Percentiles rank a stretch among this genome's conserved stretches.
Conservation (phyloP, 2,797 vertebrate species). For the Sylvia borin region DNA sequence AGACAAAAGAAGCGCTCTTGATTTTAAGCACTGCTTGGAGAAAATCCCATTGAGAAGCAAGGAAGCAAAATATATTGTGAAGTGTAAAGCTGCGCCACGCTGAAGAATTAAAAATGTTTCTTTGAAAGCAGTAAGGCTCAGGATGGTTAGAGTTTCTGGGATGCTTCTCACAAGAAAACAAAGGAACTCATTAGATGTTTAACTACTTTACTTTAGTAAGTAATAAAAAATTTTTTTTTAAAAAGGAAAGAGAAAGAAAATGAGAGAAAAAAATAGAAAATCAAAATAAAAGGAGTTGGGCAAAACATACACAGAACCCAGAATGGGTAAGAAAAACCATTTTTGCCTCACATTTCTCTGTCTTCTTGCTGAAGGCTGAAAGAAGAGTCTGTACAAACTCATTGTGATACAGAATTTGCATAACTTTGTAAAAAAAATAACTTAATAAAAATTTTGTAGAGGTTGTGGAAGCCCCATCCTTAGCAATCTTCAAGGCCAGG, state of each 20-base stretch:
- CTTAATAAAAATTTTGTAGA: neutral
- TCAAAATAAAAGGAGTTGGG: accelerated
- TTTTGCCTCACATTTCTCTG: neutral
- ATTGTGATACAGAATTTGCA: neutral
- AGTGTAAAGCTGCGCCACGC: accelerated
- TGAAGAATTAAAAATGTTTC: neutral
- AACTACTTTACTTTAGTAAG: neutral
- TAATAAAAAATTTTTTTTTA: no score
- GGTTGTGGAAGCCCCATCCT: neutral
- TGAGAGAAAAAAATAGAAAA: neutral
- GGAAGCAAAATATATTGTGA: neutral
- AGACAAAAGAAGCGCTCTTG: neutral
- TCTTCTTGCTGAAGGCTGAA: neutral
- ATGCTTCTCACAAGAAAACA: neutral
- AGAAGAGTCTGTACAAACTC: neutral
- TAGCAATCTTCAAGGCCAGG: neutral
- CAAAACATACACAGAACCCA: neutral
- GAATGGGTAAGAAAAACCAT: neutral
- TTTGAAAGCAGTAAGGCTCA: neutral
- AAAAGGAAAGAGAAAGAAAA: no score
- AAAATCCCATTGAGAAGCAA: neutral
- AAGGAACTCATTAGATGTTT: neutral
- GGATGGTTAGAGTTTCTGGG: neutral
- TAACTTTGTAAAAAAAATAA: neutral
- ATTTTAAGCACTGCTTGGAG: neutral